Evolutionary conservation across 1,140 invertebrate species (phyloP).

Genomic region (Fopius arisanus): DNA sequence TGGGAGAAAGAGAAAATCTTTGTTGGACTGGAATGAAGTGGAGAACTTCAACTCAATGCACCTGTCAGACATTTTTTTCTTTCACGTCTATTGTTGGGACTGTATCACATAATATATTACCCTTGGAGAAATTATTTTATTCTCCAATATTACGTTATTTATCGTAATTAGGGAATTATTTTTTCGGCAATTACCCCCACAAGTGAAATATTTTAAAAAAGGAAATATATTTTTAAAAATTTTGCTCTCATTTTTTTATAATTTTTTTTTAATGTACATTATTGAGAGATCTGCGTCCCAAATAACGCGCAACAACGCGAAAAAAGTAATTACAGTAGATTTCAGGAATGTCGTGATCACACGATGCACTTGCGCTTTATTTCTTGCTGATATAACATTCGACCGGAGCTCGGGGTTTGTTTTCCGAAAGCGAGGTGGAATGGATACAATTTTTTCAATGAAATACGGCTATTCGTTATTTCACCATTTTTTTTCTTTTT

Average conservation of each 20-base stretch:
- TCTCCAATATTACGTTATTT: no score
- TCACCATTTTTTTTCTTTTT: neutral
- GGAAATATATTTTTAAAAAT: no score
- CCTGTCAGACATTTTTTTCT: no score
- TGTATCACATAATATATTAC: no score
- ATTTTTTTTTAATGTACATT: no score
- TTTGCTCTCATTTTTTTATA: no score
- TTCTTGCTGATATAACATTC: slow-evolving; percentile 24
- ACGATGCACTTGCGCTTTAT: slow-evolving; percentile 3
- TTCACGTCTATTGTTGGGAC: no score
- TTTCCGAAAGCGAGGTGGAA: neutral
- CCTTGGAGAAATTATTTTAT: no score
- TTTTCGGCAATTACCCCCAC: no score
- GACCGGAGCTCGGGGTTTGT: neutral
- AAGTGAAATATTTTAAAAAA: no score
- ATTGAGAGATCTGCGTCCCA: neutral
- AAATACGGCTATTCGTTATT: slow-evolving; percentile 6
- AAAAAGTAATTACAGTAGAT: neutral
- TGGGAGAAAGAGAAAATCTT: neutral
- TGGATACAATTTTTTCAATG: slow-evolving; percentile 11
- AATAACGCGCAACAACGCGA: neutral
- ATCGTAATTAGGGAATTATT: no score
- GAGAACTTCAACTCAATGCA: neutral
- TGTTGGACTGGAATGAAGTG: neutral
- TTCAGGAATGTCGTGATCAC: neutral